Base-by-base conservation (phyloP, 1,140 invertebrate genomes). In the Drosophila eugracilis region DNA sequence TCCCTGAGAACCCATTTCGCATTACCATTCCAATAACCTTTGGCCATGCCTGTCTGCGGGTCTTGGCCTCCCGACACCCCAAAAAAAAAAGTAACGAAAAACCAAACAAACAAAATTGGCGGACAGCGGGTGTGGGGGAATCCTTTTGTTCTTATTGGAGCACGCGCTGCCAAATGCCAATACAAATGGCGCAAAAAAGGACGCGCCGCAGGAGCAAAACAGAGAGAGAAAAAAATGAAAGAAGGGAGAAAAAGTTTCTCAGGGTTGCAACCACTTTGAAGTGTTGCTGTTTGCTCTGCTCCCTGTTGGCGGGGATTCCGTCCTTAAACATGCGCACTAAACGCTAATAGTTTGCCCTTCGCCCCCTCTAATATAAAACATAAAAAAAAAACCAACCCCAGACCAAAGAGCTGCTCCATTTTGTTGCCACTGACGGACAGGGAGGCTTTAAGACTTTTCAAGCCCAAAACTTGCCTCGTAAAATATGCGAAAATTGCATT, bases 91-190 rank as follows among this genome's bases (percentile, higher is more conserved):
- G 22, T 21, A 65, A 53, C 4, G 26, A 21, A 48, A 49, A 59
- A 44, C 12, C 52, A 52, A 55, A 76, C 57, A 60, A 45, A 75
- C 44, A 44, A 74, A 74, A 65, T 52, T 55, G 37, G 52, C 37
- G 71, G 59, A 76, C 54, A 71, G 6, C 5, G 22, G 45, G 37
- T 36, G 67, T 49, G 39, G 41, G 79, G 47, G 71, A 79, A 67
- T 85, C 37, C 81, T 86, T 88, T 86, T 86, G 81, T 86, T 86
- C 83, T 86, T 86, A 86, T 86, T 86, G 81, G 81, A 85, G 81
- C 81, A 81, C 81, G 74, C 81, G 62, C 81, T 81, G 62, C 62
- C 47, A 85, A 85, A 86, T 86, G 77, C 81, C 81, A 86, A 86
- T 86, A 86, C 81, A 86, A 86, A 86, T 85, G 80, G 80, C 77